These are phyloP conservation scores for Pseudomugil tenellus DNA, from an alignment of 2,797 vertebrate species.

Conservation along the genomic window DNA sequence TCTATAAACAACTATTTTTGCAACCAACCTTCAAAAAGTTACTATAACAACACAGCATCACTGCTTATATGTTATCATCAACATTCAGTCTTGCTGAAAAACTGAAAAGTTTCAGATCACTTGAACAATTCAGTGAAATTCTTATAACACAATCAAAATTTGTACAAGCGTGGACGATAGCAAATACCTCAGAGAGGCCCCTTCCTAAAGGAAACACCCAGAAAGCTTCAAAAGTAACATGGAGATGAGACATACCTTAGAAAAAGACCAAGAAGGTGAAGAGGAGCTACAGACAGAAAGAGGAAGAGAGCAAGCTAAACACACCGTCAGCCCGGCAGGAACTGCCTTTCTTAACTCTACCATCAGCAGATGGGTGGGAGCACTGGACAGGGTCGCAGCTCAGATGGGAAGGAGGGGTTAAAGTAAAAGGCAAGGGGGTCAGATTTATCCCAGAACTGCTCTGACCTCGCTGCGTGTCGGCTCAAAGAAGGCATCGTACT, in stretches of 20 bases:
- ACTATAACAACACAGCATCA: background rate
- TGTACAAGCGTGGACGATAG: background rate
- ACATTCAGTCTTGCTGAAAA: background rate
- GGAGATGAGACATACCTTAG: slow-evolving; percentile 59
- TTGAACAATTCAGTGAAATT: background rate
- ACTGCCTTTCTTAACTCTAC: slow-evolving; percentile 75
- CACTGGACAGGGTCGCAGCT: too few relatives aligned
- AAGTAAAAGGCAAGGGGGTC: slow-evolving; percentile 39
- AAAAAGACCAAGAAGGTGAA: slow-evolving; percentile 35
- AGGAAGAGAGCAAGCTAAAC: slow-evolving; percentile 58
- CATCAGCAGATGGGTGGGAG: too few relatives aligned
- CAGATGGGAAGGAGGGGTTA: too few relatives aligned
- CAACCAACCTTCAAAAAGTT: background rate
- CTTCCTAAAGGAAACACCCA: slow-evolving; percentile 23
- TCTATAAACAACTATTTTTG: background rate
- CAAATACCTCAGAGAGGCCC: background rate
- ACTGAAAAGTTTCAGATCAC: background rate
- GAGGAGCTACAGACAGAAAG: slow-evolving; percentile 31
- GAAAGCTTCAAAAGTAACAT: slow-evolving; percentile 19
- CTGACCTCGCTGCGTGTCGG: slow-evolving; percentile 31
- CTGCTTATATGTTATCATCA: background rate
- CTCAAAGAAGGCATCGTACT: slow-evolving; percentile 46
- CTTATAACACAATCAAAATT: background rate
- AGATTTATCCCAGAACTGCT: slow-evolving; percentile 30
- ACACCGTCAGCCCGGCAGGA: slow-evolving; percentile 68